A percentile compares a stretch with the other conserved stretches of the same genome.
phyloP scores from a whole-genome alignment of 2,797 vertebrate genomes.

The Scolopax bukidnonensis region DNA sequence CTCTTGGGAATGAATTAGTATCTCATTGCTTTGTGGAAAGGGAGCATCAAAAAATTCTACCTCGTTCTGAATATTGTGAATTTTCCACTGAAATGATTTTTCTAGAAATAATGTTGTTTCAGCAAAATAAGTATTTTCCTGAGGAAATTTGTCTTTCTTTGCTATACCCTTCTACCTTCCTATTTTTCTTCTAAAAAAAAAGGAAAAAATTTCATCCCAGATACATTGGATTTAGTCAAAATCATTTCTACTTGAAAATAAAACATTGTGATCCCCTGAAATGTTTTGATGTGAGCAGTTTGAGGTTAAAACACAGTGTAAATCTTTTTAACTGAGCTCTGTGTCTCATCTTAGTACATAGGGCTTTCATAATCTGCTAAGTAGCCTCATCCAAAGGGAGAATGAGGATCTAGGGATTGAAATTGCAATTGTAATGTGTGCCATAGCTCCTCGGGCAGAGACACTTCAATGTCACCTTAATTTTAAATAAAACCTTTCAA shows the following conservation, averaged over 20 bases:
- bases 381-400: neutral
- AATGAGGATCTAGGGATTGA: neutral
- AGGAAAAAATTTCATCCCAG: neutral
- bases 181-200: slow-evolving; percentile 8
- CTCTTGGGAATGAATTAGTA: neutral
- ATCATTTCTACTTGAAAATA: neutral
- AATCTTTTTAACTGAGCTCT: neutral
- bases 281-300: neutral
- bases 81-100: neutral
- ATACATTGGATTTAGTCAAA: neutral
- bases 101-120: neutral
- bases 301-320: neutral
- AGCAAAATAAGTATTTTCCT: slow-evolving; percentile 4
- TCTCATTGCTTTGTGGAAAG: neutral
- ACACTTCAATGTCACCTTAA: neutral
- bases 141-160: neutral
- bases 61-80: neutral
- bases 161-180: neutral
- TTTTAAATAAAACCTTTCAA: neutral
- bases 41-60: neutral
- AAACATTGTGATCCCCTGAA: neutral
- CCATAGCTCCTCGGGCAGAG: neutral
- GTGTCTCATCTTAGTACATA: neutral
- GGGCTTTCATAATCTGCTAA: neutral
- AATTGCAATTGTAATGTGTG: neutral